Evolutionary conservation across 2,797 vertebrate species (phyloP).

Genomic region (Sylvilagus floridanus): DNA sequence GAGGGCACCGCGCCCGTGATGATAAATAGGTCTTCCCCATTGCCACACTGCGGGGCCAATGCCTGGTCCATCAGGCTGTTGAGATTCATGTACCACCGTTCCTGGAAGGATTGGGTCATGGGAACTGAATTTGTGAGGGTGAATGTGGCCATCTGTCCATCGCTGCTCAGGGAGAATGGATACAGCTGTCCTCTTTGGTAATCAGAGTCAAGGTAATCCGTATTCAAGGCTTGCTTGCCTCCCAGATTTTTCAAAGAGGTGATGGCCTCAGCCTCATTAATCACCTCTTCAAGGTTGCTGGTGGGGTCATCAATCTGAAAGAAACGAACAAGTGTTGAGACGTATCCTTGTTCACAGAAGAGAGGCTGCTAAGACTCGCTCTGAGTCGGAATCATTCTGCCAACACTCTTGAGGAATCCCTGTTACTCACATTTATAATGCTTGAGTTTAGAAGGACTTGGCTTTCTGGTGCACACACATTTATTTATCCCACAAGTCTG

Average conservation of each 20-base stretch:
- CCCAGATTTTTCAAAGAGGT: conserved; percentile 85
- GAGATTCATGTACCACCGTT: conserved; percentile 87
- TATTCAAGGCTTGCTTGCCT: conserved; percentile 87
- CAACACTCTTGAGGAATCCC: background rate
- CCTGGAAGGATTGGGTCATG: conserved; percentile 82
- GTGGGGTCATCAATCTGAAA: conserved; percentile 89
- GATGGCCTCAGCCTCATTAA: conserved; percentile 65
- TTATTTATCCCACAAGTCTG: no score
- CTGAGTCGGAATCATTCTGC: background rate
- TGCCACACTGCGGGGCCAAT: conserved; percentile 86
- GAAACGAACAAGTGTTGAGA: conserved; percentile 49
- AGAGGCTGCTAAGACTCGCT: no score
- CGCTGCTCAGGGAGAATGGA: conserved; percentile 82
- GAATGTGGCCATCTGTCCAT: conserved; percentile 81
- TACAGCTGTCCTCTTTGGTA: conserved; percentile 87
- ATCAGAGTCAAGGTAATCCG: conserved; percentile 86
- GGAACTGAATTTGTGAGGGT: conserved; percentile 87
- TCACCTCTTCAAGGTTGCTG: conserved; percentile 84
- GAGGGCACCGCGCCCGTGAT: conserved; percentile 88
- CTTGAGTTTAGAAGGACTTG: background rate
- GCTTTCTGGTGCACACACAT: no score
- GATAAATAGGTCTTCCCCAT: conserved; percentile 84
- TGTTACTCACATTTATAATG: background rate
- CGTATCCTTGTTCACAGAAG: background rate
- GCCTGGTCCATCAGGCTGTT: conserved; percentile 83